Base-by-base conservation (phyloP, 2,888 invertebrate species). In the Watsonalla cultraria region DNA sequence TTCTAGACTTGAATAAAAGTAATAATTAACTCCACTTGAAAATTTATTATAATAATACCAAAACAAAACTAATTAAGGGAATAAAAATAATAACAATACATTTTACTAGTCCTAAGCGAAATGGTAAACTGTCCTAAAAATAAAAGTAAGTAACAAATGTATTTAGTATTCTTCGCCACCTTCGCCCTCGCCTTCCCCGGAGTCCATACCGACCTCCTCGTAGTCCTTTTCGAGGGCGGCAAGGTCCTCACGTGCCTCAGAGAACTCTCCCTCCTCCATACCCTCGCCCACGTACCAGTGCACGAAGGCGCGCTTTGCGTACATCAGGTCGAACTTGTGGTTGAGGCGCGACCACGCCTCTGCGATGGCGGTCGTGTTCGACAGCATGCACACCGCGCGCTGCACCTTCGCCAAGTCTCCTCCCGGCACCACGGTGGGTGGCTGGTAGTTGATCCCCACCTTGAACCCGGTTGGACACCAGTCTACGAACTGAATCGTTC, bases 311-410 rank as follows among this genome's bases (percentile, higher is more conserved):
- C 98, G 94, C 91, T 98, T 98, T 70, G 98, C 97, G 79, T 97
- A 98, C 97, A 98, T 98, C 69, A 98, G 91, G 83, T 98, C 98
- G 80, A 98, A 97, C 86, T 98, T 98, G 84, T 97, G 97, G 85
- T 98, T 97, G 58, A 98, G 92, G 70, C 98, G 94, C 53, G 97
- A 97, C 98, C 98, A 98, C 46, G 98, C 98, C 80, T 98, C 98
- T n/a, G 97, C 98, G 74, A 98, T 98, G 58, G 98, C 97, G 0
- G 98, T 98, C 49, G 98, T 98, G 94, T 98, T 98, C 53, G 97
- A 97, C 78, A 98, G 90, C 98, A 98, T 98, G 91, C 98, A 98
- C 4, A 98, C 98, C 13, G 98, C 98, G 46, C 98, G 93, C 78
- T 97, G 97, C 0, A 98, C 97, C 86, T 97, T 97, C 54, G 98